phyloP scores from a whole-genome alignment of 2,113 vertebrate species.

The Pelmatolapia mariae region DNA sequence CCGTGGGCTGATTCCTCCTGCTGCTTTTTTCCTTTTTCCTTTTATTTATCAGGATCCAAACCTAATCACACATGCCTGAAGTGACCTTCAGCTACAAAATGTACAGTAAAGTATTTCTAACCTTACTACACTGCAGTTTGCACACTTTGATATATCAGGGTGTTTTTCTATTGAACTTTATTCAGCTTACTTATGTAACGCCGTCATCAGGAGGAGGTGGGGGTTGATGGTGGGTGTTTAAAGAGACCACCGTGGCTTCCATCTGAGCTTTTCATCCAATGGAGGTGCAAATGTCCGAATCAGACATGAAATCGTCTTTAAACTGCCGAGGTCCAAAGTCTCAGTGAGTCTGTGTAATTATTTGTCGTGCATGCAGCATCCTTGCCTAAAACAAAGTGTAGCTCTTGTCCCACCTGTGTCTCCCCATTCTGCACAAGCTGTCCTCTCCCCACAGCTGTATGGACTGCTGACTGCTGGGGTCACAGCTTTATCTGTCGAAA shows the following conservation, averaged over 20 bases:
- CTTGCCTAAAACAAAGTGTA: neutral
- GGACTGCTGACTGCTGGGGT: neutral
- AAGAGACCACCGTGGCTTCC: neutral
- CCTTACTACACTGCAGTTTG: neutral
- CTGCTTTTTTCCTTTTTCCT: neutral
- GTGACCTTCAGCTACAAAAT: neutral
- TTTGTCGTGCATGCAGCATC: neutral
- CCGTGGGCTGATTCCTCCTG: neutral
- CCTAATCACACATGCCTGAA: neutral
- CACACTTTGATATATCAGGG: neutral
- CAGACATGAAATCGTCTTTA: neutral
- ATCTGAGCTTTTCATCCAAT: too few relatives aligned
- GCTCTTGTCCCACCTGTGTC: neutral
- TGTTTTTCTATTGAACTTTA: neutral
- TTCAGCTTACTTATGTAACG: neutral
- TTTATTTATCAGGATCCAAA: neutral
- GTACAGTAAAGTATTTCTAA: neutral
- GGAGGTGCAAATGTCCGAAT: neutral
- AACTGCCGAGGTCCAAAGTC: neutral
- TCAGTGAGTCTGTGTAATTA: neutral
- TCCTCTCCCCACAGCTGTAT: neutral
- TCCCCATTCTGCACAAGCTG: fast-evolving
- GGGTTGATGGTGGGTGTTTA: neutral
- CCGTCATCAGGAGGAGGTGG: neutral
- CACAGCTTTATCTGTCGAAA: neutral